Evolutionary conservation across 2,797 vertebrate genomes (phyloP).

Genomic region (Dromococcyx pavoninus): DNA sequence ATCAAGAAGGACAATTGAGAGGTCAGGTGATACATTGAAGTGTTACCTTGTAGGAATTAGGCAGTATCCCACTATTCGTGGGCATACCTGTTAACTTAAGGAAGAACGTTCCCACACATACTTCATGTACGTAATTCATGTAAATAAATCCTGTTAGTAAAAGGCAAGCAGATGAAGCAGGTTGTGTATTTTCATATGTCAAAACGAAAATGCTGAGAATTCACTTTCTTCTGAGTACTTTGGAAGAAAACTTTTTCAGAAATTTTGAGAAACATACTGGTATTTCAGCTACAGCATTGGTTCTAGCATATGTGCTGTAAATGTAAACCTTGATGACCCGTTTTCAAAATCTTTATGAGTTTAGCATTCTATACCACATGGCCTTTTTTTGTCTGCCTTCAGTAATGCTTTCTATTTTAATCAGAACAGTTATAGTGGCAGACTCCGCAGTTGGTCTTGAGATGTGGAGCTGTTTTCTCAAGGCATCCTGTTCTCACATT

Average conservation of each 20-base stretch:
- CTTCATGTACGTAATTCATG: not conserved
- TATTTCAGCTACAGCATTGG: not conserved
- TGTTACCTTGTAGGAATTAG: not conserved
- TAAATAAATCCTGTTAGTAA: not conserved
- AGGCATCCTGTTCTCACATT: slow-evolving; percentile 47
- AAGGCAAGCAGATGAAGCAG: not conserved
- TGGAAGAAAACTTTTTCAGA: not conserved
- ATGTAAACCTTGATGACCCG: not conserved
- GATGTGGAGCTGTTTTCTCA: not conserved
- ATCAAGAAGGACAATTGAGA: not conserved
- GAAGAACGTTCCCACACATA: not conserved
- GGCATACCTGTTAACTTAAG: not conserved
- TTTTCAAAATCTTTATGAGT: not conserved
- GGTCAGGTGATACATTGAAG: not conserved
- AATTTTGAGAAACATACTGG: not conserved
- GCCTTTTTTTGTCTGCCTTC: not conserved
- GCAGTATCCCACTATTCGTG: not conserved
- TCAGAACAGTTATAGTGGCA: slow-evolving; percentile 34
- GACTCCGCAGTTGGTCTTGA: slow-evolving; percentile 16
- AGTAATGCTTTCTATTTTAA: slow-evolving; percentile 41
- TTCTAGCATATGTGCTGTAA: not conserved
- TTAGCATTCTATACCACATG: not conserved
- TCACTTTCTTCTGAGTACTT: not conserved
- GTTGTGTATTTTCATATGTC: not conserved
- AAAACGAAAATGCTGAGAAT: too few species aligned